Base-by-base conservation (phyloP, 2,113 vertebrate species). In the Mixornis gularis region DNA sequence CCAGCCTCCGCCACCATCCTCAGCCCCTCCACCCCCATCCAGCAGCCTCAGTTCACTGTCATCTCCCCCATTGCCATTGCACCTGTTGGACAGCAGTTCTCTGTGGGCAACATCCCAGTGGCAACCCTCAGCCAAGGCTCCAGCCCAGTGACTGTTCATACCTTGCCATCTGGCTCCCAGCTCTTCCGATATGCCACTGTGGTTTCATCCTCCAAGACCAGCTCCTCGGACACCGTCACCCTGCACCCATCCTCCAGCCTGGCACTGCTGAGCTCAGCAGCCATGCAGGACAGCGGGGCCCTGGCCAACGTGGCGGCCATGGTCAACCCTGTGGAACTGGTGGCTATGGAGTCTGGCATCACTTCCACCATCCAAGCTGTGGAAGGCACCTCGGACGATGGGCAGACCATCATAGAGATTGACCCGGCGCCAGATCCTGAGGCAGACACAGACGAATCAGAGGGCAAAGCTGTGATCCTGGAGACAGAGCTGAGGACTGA, bases 331-430 rank as follows among this genome's bases (percentile, higher is more conserved):
- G 87, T 99, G 87, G 99, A 99, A 96, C 97, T 99, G 95, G 98
- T 99, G 76, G 98, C 98, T 62, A 98, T 99, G 96, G 98, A 98
- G 60, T 97, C 98, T 0, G 98, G 97, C 79, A 96, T 98, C 87
- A 97, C 97, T 36, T 98, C 98, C 11, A 95, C 97, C 55, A 97
- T 98, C 91, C 98, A 98, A 74, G 97, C 97, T 4, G 98, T 98
- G 68, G 98, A 98, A 85, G 97, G 98, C 87, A 97, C 97, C 69
- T 97, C 98, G 0, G 96, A 98, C 0, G 97, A 98, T 4, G 96
- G 97, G 59, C 98, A 98, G 83, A 98, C 98, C 29, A 98, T 99
- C 96, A 99, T 99, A 52, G 98, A 99, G 96, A 99, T 99, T 44
- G 98, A 99, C 92, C 98, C 99, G 0, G 97, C 98, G 0, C 97